A percentile compares a stretch with the other conserved stretches of the same genome.
These are phyloP conservation scores for Myxocyprinus asiaticus DNA, from an alignment of 2,113 vertebrate genomes.

Conservation along the genomic window DNA sequence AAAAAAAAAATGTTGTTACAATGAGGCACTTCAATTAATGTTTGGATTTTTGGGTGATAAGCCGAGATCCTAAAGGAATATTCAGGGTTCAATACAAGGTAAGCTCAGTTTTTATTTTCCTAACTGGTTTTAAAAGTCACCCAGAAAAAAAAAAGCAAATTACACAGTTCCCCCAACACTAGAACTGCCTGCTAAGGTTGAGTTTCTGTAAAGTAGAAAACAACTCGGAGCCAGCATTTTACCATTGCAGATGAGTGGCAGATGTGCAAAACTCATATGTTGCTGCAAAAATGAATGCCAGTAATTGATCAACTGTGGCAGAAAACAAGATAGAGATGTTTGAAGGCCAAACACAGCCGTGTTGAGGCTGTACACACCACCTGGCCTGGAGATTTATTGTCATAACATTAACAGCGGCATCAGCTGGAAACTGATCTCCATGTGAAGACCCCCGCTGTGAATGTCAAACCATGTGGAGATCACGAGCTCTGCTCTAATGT, in stretches of 20 bases:
- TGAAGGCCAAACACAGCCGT: slow-evolving; percentile 40
- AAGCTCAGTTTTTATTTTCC: too few species aligned
- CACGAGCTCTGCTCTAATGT: background rate
- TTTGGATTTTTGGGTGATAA: too few species aligned
- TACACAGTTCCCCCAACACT: too few species aligned
- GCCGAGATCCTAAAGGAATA: too few species aligned
- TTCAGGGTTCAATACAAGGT: too few species aligned
- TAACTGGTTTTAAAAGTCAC: too few species aligned
- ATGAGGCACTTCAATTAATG: too few species aligned
- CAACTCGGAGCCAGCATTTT: slow-evolving; percentile 19
- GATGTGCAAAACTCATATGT: slow-evolving; percentile 1
- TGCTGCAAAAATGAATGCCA: background rate
- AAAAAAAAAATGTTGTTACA: too few species aligned
- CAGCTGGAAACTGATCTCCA: slow-evolving; percentile 1
- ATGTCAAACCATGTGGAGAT: slow-evolving; percentile 6
- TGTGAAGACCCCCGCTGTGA: slow-evolving; percentile 21
- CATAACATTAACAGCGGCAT: slow-evolving; percentile 24
- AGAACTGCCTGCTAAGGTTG: background rate
- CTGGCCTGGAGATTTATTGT: slow-evolving; percentile 16
- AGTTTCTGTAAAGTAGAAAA: background rate
- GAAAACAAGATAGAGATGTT: slow-evolving; percentile 14
- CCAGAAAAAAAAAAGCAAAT: too few species aligned
- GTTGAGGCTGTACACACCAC: slow-evolving; percentile 41
- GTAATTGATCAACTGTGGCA: background rate
- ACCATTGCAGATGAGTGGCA: slow-evolving; percentile 5